Base-by-base conservation (phyloP, 2,888 invertebrate species). In the Odontocolon sp. region DNA sequence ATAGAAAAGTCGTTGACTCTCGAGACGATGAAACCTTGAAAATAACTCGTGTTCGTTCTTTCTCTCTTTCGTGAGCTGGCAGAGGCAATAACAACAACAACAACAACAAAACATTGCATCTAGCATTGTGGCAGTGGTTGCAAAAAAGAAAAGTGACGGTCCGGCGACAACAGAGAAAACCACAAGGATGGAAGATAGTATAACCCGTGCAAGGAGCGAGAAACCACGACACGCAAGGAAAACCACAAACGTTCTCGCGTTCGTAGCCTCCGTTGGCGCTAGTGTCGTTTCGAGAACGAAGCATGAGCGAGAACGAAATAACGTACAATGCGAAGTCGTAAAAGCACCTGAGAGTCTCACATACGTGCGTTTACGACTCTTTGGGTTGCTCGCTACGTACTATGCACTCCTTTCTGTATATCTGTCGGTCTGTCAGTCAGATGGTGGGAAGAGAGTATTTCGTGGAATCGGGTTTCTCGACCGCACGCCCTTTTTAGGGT, bases 251-350 rank as follows among this genome's bases (percentile, higher is more conserved):
- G 42, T 18, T 9, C 16, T 4, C 18, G 42, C 42, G 16, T 59
- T 11, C 59, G 59, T 26, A 16, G n/a, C 14, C 8, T 21, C 4
- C 6, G 8, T 54, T 5, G 11, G 14, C 52, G 16, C 28, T 16
- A 21, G 18, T 21, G 57, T 8, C 47, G 50, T 66, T 71, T 56
- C 56, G 47, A 57, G 38, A 33, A 33, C 54, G 40, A 66, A 45
- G 36, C 71, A 36, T 42, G 31, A 72, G 56, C 36, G 28, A 36
- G 31, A 4, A 18, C 56, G 50, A 61, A 50, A 36, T 28, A n/a
- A 54, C 56, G 11, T 54, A 67, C 73, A 66, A 61, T 67, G 31
- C 54, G 40, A 47, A 54, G 61, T 67, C 67, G 61, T 68, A 61
- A 73, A 73, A 73, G 23, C 61, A 67, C 67, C 63, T 54, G 56